Percentiles rank a stretch among this genome's conserved stretches.
Conservation (phyloP, 2,888 invertebrate genomes). For the Oegoconia quadripuncta region DNA sequence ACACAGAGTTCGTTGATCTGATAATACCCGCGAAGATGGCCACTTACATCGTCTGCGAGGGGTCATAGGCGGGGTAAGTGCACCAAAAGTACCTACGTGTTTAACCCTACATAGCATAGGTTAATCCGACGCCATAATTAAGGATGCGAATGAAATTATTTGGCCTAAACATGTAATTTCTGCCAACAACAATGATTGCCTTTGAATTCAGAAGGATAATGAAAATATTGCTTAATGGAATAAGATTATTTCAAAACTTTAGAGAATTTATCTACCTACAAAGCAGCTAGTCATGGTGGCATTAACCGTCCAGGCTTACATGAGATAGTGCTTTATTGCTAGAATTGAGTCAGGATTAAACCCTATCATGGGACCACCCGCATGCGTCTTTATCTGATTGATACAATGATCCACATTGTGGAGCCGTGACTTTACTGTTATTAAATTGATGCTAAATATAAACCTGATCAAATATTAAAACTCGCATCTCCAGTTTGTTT, state of each 20-base stretch:
- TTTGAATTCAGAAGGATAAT: too few species aligned
- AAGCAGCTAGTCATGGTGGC: conserved; percentile 29
- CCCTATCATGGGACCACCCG: conserved; percentile 59
- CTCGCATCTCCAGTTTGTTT: conserved; percentile 7
- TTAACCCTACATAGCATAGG: background rate
- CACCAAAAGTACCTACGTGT: conserved; percentile 4
- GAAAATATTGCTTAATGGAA: too few species aligned
- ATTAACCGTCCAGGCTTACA: conserved; percentile 24
- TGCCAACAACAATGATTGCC: too few species aligned
- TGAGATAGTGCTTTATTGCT: conserved; percentile 38
- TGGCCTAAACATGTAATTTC: too few species aligned
- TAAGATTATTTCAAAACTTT: too few species aligned
- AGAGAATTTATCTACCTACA: too few species aligned
- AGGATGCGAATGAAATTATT: too few species aligned
- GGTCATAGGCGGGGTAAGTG: conserved; percentile 14
- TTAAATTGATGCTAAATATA: conserved; percentile 34
- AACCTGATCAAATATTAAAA: conserved; percentile 34
- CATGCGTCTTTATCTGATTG: conserved; percentile 41
- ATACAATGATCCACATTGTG: conserved; percentile 27
- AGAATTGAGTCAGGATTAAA: conserved; percentile 54
- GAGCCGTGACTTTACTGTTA: conserved; percentile 12
- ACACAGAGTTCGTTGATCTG: conserved; percentile 7
- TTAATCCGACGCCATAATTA: conserved; percentile 9
- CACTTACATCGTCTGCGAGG: conserved; percentile 5
- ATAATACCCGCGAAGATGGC: conserved; percentile 4